These are phyloP conservation scores for Agelaius phoeniceus DNA, from an alignment of 2,113 vertebrate species.

Conservation along the genomic window DNA sequence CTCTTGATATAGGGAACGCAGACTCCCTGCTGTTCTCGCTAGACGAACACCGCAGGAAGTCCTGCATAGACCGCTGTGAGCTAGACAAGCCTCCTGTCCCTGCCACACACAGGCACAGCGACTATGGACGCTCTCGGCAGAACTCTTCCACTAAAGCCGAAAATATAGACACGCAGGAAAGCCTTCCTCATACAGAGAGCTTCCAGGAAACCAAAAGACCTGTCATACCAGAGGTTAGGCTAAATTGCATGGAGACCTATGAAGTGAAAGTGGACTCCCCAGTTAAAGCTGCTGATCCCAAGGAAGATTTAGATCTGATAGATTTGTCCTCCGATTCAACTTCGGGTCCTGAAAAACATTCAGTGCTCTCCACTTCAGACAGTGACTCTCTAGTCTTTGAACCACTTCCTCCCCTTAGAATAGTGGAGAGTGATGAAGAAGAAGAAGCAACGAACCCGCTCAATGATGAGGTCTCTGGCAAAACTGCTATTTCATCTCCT, in stretches of 20 bases:
- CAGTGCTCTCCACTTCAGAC: conserved; percentile 92
- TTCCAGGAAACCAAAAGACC: conserved; percentile 82
- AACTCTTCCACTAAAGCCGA: conserved; percentile 80
- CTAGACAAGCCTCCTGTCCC: conserved; percentile 78
- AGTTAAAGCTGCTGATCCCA: conserved; percentile 60
- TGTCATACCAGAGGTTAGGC: conserved; percentile 93
- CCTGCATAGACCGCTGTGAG: conserved; percentile 96
- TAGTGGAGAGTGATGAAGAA: conserved; percentile 95
- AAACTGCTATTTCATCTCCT: conserved; percentile 42
- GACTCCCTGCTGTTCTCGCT: conserved; percentile 94
- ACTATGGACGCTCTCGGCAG: conserved; percentile 80
- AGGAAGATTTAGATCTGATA: conserved; percentile 93
- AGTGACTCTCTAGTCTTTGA: conserved; percentile 97
- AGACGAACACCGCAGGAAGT: conserved; percentile 95
- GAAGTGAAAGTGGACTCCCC: conserved; percentile 87
- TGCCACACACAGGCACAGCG: conserved; percentile 72
- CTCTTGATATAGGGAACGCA: conserved; percentile 97
- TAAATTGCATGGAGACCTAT: conserved; percentile 94
- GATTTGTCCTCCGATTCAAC: conserved; percentile 95
- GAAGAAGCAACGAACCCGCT: conserved; percentile 78
- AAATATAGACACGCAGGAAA: conserved; percentile 67
- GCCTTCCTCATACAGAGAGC: conserved; percentile 70
- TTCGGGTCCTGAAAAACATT: conserved; percentile 92
- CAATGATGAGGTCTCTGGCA: conserved; percentile 57
- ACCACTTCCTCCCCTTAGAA: conserved; percentile 90